Percentiles rank a stretch among this genome's conserved stretches.
These are phyloP conservation scores for Halictus ligatus DNA, from an alignment of 2,888 invertebrate species.

Conservation along the genomic window DNA sequence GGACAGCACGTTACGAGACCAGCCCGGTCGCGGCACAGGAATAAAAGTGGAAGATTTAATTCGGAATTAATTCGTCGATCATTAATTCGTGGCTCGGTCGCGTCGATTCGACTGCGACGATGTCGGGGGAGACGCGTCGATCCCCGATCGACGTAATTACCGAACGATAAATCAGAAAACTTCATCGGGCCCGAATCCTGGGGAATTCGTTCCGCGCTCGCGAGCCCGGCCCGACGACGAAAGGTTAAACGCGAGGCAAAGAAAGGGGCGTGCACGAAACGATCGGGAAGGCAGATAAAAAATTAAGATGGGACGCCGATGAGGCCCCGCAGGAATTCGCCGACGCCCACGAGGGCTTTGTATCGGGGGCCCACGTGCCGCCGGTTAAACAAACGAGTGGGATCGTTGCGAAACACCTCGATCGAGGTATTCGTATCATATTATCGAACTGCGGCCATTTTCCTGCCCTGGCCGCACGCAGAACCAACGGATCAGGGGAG, in stretches of 20 bases:
- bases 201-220: slow-evolving; percentile 23
- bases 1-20: neutral
- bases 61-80: slow-evolving; percentile 30
- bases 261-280: slow-evolving; percentile 55
- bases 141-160: slow-evolving; percentile 22
- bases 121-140: neutral
- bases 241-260: slow-evolving; percentile 37
- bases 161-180: slow-evolving; percentile 39
- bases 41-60: slow-evolving; percentile 25
- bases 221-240: slow-evolving; percentile 9
- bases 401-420: slow-evolving; percentile 54
- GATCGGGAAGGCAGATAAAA: slow-evolving; percentile 44
- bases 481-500: no score
- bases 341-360: slow-evolving; percentile 67
- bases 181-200: slow-evolving; percentile 11
- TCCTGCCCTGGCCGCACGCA: no score
- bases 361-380: slow-evolving; percentile 55
- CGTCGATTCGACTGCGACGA: neutral
- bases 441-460: slow-evolving; percentile 13
- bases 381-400: slow-evolving; percentile 44
- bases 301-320: slow-evolving; percentile 62
- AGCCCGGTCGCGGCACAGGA: neutral
- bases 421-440: slow-evolving; percentile 41
- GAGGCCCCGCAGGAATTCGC: slow-evolving; percentile 60
- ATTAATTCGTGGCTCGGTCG: slow-evolving; percentile 23